Base-by-base conservation (phyloP, 2,797 vertebrate species). In the Apogon hyalosoma region DNA sequence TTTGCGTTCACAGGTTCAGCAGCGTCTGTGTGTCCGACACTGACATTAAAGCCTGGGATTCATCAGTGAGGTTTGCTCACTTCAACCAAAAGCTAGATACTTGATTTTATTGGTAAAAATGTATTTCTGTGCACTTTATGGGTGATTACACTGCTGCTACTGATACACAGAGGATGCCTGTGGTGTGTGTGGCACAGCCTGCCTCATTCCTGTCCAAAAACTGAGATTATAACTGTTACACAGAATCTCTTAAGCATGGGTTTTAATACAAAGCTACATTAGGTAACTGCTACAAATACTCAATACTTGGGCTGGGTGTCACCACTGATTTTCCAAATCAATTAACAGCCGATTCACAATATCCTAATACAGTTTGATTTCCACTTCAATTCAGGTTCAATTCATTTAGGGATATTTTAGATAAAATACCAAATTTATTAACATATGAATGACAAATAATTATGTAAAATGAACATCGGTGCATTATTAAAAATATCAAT, bases 211-310 rank as follows among this genome's bases (percentile, higher is more conserved):
- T 12, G 13, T 58, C 49, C n/a, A 49, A 54, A 58, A 53, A 52
- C 56, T 41, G 3, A 56, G 45, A 28, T 46, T 63, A 63, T 49
- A 60, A 39, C 33, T 63, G 33, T 43, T 38, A 54, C 28, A 47
- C n/a, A 21, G 14, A 38, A 47, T 21, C 15, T 13, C 11, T n/a
- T 42, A 41, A 28, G 24, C 24, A 28, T 55, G 10, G 14, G 41
- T 42, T 11, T 42, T 11, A 3, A 36, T 9, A 15, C 3, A 11
- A 50, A 31, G 24, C 24, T 50, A 50, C n/a, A 50, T 16, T 16
- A 48, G n/a, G 33, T 38, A n/a, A 31, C n/a, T 38, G 50, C 24
- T 28, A 28, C 24, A 28, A 28, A 28, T 28, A 28, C 24, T 6
- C 4, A 1, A 28, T 28, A 4, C 24, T 28, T 3, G 24, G 24